Evolutionary conservation across 2,113 vertebrate genomes (phyloP).

Genomic region (Pontoporia blainvillei): DNA sequence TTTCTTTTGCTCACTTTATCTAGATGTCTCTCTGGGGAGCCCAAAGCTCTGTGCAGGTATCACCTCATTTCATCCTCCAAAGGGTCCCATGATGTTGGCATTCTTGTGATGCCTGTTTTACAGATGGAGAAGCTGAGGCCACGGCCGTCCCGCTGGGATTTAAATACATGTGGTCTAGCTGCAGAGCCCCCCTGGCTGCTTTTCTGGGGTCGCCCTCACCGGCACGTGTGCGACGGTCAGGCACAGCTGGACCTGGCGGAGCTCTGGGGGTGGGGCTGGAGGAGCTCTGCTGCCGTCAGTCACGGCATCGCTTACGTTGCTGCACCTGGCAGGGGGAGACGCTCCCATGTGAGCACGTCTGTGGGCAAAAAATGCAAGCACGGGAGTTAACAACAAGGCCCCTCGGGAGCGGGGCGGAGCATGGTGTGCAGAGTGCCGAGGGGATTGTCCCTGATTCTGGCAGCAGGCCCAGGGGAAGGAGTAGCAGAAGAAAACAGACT

Average conservation of each 20-base stretch:
- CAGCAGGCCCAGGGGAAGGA: not conserved
- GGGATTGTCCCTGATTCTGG: not conserved
- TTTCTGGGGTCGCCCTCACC: not conserved
- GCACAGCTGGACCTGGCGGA: fast-evolving
- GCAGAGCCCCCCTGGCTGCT: not conserved
- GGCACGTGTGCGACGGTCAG: fast-evolving
- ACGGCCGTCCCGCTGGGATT: fast-evolving
- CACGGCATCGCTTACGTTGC: fast-evolving
- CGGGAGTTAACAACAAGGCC: not conserved
- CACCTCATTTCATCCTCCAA: fast-evolving
- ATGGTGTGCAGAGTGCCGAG: fast-evolving
- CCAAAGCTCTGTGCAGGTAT: not conserved
- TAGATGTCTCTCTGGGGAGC: not conserved
- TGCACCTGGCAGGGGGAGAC: not conserved
- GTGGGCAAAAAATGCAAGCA: not conserved
- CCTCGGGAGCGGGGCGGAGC: not conserved
- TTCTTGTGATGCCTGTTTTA: not conserved
- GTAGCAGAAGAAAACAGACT: not conserved
- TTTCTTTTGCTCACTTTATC: not conserved
- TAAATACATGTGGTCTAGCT: not conserved
- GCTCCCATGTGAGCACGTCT: not conserved
- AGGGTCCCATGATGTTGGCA: not conserved
- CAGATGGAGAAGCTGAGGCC: not conserved
- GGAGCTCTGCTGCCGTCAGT: not conserved
- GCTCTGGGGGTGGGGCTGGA: fast-evolving